A percentile compares a stretch with the other conserved stretches of the same genome.
Evolutionary conservation across 1,140 invertebrate species (phyloP).

Genomic region (Micrasema longulum): DNA sequence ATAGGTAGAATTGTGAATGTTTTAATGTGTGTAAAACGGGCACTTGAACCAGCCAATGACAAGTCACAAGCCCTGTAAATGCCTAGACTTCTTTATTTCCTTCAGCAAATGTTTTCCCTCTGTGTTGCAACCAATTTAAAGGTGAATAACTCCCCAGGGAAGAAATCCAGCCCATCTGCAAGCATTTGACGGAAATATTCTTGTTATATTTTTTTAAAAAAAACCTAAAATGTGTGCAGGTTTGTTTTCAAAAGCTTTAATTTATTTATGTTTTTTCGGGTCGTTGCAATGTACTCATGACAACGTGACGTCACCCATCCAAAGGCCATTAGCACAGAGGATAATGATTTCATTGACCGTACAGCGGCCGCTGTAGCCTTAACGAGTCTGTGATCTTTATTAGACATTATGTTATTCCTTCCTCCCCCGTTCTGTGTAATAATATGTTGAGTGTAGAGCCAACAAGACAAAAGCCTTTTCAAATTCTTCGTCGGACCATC

Average conservation of each 20-base stretch:
- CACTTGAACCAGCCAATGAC: too few relatives aligned
- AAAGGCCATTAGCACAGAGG: slow-evolving; percentile 26
- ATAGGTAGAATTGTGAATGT: too few relatives aligned
- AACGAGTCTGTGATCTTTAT: slow-evolving; percentile 53
- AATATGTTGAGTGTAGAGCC: not conserved
- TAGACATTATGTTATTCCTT: slow-evolving; percentile 48
- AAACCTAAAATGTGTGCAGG: too few relatives aligned
- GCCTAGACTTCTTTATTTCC: too few relatives aligned
- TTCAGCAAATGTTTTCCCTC: too few relatives aligned
- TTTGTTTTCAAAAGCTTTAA: not conserved
- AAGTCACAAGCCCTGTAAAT: too few relatives aligned
- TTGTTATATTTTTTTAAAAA: too few relatives aligned
- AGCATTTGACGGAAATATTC: too few relatives aligned
- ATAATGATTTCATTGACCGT: slow-evolving; percentile 52
- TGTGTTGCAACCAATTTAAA: too few relatives aligned
- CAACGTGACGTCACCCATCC: slow-evolving; percentile 38
- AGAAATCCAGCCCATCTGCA: too few relatives aligned
- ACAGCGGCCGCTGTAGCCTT: slow-evolving; percentile 26
- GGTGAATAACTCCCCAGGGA: too few relatives aligned
- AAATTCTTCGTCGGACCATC: slow-evolving; percentile 24
- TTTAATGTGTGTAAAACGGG: too few relatives aligned
- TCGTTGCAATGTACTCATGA: not conserved
- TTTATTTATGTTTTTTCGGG: not conserved
- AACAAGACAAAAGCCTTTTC: slow-evolving; percentile 28
- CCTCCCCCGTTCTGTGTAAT: not conserved